Conservation (phyloP, 2,113 vertebrate genomes). For the Microtus richardsoni region DNA sequence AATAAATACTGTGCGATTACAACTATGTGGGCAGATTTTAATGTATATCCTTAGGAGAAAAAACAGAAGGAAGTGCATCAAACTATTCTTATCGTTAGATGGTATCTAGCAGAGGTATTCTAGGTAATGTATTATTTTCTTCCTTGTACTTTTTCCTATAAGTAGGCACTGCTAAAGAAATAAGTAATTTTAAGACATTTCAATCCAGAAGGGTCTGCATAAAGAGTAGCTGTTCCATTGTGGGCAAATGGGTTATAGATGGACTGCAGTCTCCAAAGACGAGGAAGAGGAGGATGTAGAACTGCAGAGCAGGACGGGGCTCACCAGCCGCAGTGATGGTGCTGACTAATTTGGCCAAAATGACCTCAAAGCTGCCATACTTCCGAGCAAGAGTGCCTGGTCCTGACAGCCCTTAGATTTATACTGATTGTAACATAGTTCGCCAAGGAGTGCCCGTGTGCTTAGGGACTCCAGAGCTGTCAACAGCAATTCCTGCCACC, state of each 20-base stretch:
- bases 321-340: background rate
- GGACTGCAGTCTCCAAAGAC: background rate
- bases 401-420: slow-evolving; percentile 56
- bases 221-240: background rate
- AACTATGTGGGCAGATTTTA: background rate
- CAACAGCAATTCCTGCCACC: slow-evolving; percentile 15
- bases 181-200: background rate
- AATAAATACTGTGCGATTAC: background rate
- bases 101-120: slow-evolving; percentile 23
- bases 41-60: background rate
- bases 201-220: background rate
- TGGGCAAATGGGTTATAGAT: background rate
- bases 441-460: slow-evolving; percentile 20
- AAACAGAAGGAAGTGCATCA: slow-evolving; percentile 8
- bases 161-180: background rate
- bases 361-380: background rate
- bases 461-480: slow-evolving; percentile 33
- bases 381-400: background rate
- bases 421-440: slow-evolving; percentile 50
- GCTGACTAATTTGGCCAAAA: background rate
- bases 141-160: slow-evolving; percentile 2
- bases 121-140: background rate
- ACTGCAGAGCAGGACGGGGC: background rate
- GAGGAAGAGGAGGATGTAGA: background rate
- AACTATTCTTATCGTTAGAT: background rate